Evolutionary conservation across 1,140 invertebrate species (phyloP).

Genomic region (Lepidostoma basale): DNA sequence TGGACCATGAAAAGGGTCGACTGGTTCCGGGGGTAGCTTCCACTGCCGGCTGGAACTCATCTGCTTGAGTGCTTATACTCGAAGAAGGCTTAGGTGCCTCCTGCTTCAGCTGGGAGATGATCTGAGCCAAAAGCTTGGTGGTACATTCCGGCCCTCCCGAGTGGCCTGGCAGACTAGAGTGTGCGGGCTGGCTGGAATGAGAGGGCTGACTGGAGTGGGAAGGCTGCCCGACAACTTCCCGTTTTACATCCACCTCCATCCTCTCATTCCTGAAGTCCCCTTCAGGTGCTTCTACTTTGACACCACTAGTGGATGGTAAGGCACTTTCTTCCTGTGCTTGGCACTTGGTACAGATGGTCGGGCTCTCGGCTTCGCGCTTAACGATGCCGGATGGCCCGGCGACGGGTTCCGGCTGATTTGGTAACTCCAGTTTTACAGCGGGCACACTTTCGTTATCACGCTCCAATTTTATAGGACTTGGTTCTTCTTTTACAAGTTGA

Average conservation of each 20-base stretch:
- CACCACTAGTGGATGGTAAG: constrained; percentile 1
- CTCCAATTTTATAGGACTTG: background rate
- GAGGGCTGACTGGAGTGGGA: too few species aligned
- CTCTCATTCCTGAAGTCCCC: background rate
- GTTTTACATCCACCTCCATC: constrained; percentile 41
- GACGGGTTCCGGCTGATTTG: background rate
- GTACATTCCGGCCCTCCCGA: too few species aligned
- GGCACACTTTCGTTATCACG: background rate
- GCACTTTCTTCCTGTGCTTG: constrained; percentile 1
- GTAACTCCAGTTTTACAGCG: background rate
- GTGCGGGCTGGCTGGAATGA: background rate
- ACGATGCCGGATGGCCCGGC: background rate
- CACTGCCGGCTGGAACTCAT: background rate
- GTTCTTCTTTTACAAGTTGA: background rate
- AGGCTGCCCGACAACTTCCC: constrained; percentile 17
- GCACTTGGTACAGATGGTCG: background rate
- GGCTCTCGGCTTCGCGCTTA: constrained; percentile 3
- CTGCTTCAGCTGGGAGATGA: too few species aligned
- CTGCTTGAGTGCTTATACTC: too few species aligned
- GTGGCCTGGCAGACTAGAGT: too few species aligned
- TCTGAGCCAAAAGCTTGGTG: too few species aligned
- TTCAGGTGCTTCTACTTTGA: constrained; percentile 18
- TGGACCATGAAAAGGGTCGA: background rate
- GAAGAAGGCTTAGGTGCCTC: too few species aligned
- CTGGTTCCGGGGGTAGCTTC: constrained; percentile 34